These are phyloP conservation scores for Aporrectodea caliginosa DNA, from an alignment of 1,140 invertebrate species.

Conservation along the genomic window DNA sequence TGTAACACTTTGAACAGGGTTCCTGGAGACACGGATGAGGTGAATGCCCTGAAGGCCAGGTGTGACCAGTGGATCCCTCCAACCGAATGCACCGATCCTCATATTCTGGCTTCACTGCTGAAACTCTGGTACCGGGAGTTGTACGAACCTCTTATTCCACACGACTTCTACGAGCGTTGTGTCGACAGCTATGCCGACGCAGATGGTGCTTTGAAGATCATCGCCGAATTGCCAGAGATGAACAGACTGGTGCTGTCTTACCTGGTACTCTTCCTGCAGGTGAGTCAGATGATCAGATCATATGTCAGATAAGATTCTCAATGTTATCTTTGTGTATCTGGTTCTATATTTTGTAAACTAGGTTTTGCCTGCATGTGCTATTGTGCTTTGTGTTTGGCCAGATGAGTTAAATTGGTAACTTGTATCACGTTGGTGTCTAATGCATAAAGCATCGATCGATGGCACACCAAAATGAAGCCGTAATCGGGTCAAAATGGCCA, in stretches of 20 bases:
- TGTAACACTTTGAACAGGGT: conserved; percentile 67
- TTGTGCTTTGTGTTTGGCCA: too few species aligned
- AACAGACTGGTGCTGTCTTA: conserved; percentile 81
- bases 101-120: conserved; percentile 87
- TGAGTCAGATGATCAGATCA: too few species aligned
- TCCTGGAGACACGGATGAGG: conserved; percentile 92
- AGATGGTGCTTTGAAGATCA: conserved; percentile 67
- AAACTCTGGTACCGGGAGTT: conserved; percentile 97
- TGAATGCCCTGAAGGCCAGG: conserved; percentile 76
- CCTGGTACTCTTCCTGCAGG: conserved; percentile 84
- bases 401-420: too few species aligned
- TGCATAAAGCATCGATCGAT: too few species aligned
- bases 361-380: too few species aligned
- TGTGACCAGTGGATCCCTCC: conserved; percentile 81
- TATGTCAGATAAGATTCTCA: too few species aligned
- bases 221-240: conserved; percentile 67
- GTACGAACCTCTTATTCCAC: conserved; percentile 90
- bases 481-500: too few species aligned
- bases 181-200: conserved; percentile 70
- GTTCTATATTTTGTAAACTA: too few species aligned
- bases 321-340: too few species aligned
- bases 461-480: too few species aligned
- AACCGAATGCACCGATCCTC: conserved; percentile 69
- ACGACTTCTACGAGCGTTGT: conserved; percentile 78
- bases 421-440: too few species aligned